Conservation (phyloP, 2,113 vertebrate species). For the Pampusana beccarii region DNA sequence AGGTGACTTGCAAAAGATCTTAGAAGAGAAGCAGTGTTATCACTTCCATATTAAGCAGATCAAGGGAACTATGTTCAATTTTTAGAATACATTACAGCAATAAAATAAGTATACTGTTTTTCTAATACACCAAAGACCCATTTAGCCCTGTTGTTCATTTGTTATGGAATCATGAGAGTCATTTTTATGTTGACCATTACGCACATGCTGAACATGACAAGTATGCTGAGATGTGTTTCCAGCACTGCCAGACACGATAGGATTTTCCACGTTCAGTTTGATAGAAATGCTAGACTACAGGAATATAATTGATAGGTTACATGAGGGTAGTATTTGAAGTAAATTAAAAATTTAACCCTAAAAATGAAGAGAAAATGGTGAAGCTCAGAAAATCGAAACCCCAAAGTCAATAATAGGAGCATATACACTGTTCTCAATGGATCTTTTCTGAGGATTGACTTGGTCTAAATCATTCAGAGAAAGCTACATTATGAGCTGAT, state of each 20-base stretch:
- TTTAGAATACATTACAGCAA: neutral
- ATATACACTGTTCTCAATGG: neutral
- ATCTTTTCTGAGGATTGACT: neutral
- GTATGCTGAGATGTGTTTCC: neutral
- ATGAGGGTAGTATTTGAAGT: neutral
- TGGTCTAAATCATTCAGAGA: neutral
- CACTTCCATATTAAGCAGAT: neutral
- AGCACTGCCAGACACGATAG: neutral
- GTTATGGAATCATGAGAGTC: neutral
- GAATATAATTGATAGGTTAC: neutral
- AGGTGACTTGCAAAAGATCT: neutral
- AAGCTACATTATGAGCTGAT: neutral
- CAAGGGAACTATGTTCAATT: neutral
- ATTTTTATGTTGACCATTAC: neutral
- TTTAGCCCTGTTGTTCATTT: neutral
- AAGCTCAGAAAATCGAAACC: neutral
- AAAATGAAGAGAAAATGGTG: neutral
- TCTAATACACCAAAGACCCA: neutral
- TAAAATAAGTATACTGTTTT: neutral
- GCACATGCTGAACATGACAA: neutral
- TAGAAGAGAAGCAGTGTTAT: neutral
- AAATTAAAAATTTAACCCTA: neutral
- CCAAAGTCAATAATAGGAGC: neutral
- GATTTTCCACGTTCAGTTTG: neutral
- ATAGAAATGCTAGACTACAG: neutral